Percentiles rank a stretch among this genome's conserved stretches.
Conservation (phyloP, 2,113 vertebrate genomes). For the Neogale vison region DNA sequence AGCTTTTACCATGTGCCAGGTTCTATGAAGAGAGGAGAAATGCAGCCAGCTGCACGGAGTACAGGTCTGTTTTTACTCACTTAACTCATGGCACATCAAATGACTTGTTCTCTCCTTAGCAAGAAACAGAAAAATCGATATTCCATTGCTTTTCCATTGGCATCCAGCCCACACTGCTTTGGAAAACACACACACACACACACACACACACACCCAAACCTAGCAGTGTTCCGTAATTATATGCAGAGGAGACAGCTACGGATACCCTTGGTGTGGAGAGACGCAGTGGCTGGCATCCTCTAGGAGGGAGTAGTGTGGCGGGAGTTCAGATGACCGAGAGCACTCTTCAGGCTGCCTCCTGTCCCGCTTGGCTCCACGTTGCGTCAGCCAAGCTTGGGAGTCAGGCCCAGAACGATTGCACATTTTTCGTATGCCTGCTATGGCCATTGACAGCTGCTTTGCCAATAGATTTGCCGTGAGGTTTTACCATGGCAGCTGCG, state of each 20-base stretch:
- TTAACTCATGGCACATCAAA: constrained; percentile 69
- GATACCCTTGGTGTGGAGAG: neutral
- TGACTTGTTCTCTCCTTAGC: constrained; percentile 74
- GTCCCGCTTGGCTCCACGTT: neutral
- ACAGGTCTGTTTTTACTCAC: constrained; percentile 75
- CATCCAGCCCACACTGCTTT: constrained; percentile 56
- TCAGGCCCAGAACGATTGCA: neutral
- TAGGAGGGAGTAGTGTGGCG: neutral
- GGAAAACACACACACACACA: neutral
- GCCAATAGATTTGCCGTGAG: constrained; percentile 28
- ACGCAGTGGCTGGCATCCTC: neutral
- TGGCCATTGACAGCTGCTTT: constrained; percentile 52
- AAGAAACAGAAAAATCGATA: constrained; percentile 73
- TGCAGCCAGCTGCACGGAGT: constrained; percentile 68
- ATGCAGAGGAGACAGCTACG: neutral
- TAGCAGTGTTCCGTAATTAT: neutral
- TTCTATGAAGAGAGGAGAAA: constrained; percentile 73
- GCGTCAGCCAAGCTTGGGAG: neutral
- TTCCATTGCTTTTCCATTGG: constrained; percentile 75
- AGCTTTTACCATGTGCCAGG: constrained; percentile 71
- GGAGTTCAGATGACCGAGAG: neutral
- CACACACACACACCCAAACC: neutral
- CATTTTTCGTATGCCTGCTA: constrained; percentile 51
- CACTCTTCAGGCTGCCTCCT: neutral
- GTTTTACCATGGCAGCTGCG: constrained; percentile 49